These are phyloP conservation scores for Strix uralensis DNA, from an alignment of 2,113 vertebrate genomes.

Conservation along the genomic window DNA sequence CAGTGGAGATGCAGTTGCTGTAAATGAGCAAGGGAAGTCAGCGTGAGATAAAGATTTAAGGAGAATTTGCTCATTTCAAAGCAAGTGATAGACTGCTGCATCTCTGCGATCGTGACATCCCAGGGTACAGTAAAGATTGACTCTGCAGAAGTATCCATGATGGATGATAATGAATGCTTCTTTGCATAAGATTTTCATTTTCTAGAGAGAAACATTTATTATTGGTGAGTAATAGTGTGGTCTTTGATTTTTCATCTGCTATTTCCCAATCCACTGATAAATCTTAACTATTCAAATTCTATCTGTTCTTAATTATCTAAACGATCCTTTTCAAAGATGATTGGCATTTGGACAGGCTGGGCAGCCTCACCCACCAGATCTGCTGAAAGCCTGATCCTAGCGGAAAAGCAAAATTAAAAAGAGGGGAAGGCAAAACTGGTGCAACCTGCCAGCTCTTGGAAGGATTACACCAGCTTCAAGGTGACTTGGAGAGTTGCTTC, in stretches of 20 bases:
- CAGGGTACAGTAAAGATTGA: neutral
- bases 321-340: neutral
- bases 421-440: neutral
- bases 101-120: neutral
- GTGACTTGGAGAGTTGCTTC: neutral
- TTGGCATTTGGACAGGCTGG: neutral
- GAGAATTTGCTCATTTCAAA: neutral
- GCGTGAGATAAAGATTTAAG: neutral
- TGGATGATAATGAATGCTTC: neutral
- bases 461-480: neutral
- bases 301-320: neutral
- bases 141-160: neutral
- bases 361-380: neutral
- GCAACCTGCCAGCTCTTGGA: neutral
- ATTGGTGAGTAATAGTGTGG: neutral
- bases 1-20: neutral
- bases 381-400: neutral
- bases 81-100: neutral
- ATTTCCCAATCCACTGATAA: neutral
- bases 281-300: neutral
- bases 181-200: slow-evolving; percentile 16
- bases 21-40: neutral
- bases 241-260: neutral
- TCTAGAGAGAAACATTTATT: neutral
- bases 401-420: neutral